Base-by-base conservation (phyloP, 2,797 vertebrate species). In the Rhynchotus rufescens region DNA sequence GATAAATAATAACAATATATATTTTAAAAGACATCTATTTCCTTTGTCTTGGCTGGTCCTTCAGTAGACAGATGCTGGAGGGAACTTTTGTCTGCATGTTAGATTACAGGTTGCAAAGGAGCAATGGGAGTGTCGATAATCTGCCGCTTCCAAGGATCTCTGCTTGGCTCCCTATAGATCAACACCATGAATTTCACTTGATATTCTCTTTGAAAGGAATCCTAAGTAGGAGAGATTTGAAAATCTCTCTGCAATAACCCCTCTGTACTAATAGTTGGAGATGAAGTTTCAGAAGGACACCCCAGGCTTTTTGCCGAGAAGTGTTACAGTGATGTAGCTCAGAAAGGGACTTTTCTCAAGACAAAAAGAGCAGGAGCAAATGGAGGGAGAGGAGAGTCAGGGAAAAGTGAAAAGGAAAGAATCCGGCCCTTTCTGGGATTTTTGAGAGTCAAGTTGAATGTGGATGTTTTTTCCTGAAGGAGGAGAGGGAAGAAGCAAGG, bases 271-370 rank as follows among this genome's bases (percentile, higher is more conserved):
- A 75, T 4, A 68, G 67, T 56, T 22, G 60, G 89, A 89, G 80
- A 81, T 68, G 82, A 52, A 91, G 71, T 61, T 89, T 73, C 91
- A 61, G 81, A 34, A 92, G 51, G 67, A 69, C 32, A n/a, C n/a
- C n/a, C n/a, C n/a, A n/a, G 89, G 90, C 94, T 92, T 85, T 79
- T 78, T 95, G 94, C 92, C 90, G 80, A 92, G 92, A 90, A 95
- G 92, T 76, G 21, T 14, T 94, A 83, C 71, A 26, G 45, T 90
- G 89, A 90, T 90, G 68, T 77, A 86, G 72, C 76, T 84, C 86
- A 94, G 92, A 74, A 86, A 90, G 78, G 62, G 78, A 82, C 64
- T 90, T 88, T 82, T 93, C 86, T 47, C 84, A 90, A 77, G 78
- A 61, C 65, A 93, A 88, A 84, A 93, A 73, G 52, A 75, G 32